Conservation (phyloP, 2,797 vertebrate species). For the Sebastes taczanowskii region DNA sequence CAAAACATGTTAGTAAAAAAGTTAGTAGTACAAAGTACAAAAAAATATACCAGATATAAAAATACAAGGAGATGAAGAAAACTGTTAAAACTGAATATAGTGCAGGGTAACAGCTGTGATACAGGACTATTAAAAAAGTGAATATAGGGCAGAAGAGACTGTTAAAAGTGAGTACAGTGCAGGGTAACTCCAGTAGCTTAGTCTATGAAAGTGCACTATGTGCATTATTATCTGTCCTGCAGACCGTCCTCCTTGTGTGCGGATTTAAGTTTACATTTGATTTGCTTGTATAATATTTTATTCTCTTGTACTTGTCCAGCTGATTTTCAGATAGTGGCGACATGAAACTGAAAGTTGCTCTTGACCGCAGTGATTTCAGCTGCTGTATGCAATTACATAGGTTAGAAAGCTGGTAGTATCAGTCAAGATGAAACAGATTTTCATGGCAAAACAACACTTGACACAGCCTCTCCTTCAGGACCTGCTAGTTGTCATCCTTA, state of each 20-base stretch:
- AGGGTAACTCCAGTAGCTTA: too few relatives aligned
- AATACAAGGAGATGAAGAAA: too few relatives aligned
- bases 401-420: not conserved
- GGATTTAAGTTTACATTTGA: not conserved
- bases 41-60: too few relatives aligned
- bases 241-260: not conserved
- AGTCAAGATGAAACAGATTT: not conserved
- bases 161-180: too few relatives aligned
- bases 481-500: not conserved
- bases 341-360: not conserved
- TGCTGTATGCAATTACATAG: not conserved
- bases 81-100: too few relatives aligned
- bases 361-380: not conserved
- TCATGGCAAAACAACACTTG: not conserved
- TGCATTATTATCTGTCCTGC: too few relatives aligned
- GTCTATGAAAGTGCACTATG: too few relatives aligned
- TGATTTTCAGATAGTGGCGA: not conserved
- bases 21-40: too few relatives aligned
- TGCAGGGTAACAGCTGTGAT: too few relatives aligned
- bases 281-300: not conserved
- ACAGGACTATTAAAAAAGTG: too few relatives aligned
- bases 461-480: not conserved
- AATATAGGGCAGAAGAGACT: too few relatives aligned
- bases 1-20: too few relatives aligned
- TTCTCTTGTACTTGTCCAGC: not conserved